phyloP scores from a whole-genome alignment of 2,797 vertebrate genomes.

The Orestias chungarensis region DNA sequence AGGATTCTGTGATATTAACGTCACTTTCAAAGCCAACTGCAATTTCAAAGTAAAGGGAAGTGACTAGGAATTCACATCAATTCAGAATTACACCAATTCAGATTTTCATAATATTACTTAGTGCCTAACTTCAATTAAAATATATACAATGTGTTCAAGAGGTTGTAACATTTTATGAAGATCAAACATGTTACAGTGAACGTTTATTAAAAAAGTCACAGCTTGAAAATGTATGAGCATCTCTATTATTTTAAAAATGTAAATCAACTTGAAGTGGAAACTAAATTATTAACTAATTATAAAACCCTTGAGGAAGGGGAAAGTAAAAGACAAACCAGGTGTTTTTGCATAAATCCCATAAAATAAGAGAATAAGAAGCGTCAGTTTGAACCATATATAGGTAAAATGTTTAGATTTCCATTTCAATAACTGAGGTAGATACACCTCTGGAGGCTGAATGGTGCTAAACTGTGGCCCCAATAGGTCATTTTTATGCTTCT shows the following conservation, averaged over 20 bases:
- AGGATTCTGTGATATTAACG: background rate
- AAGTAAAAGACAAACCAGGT: background rate
- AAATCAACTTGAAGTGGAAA: background rate
- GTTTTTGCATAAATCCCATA: background rate
- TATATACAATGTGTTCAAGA: too few relatives aligned
- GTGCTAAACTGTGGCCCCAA: background rate
- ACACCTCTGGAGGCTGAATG: background rate
- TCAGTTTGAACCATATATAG: background rate
- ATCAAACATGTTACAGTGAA: background rate
- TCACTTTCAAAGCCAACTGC: background rate
- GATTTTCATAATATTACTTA: background rate
- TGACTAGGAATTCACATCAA: background rate
- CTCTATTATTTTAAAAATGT: background rate
- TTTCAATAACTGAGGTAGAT: background rate
- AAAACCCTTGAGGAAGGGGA: background rate
- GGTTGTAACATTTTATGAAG: too few relatives aligned
- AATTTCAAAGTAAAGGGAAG: background rate
- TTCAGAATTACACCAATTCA: background rate
- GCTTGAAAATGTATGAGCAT: too few relatives aligned
- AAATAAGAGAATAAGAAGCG: background rate
- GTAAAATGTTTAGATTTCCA: background rate
- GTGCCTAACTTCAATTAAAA: too few relatives aligned
- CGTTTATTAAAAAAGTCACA: background rate
- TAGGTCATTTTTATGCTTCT: slow-evolving; percentile 6
- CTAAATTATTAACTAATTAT: background rate